Evolutionary conservation across 2,888 invertebrate genomes (phyloP).

Genomic region (Chironomus tentans): DNA sequence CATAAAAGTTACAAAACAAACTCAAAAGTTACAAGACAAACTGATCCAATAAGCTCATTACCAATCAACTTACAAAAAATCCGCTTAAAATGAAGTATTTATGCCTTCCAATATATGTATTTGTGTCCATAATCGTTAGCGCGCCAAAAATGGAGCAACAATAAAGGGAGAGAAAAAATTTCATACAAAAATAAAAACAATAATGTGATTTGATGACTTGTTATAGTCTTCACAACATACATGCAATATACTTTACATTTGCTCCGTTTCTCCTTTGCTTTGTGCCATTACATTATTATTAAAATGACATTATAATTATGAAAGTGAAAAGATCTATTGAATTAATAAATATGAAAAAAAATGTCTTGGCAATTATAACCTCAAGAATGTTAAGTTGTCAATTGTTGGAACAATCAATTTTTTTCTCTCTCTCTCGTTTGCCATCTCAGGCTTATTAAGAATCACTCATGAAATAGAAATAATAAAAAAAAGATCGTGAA

Average conservation of each 20-base stretch:
- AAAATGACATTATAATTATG: neutral
- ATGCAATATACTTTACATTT: no score
- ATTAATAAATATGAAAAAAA: neutral
- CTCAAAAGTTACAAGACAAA: neutral
- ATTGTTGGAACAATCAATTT: neutral
- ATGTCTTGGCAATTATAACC: neutral
- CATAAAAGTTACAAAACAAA: neutral
- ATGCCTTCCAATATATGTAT: no score
- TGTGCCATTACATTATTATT: no score
- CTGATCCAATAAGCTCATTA: no score
- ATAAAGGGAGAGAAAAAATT: neutral
- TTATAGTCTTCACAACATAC: no score
- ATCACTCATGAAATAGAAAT: neutral
- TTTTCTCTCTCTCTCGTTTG: neutral
- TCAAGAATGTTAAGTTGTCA: neutral
- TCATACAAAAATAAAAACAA: no score
- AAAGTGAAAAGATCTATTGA: neutral
- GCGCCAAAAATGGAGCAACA: slow-evolving; percentile 1
- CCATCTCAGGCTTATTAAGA: neutral
- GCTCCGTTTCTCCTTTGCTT: no score
- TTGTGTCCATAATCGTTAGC: neutral
- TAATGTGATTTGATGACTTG: neutral
- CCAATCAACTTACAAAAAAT: no score
- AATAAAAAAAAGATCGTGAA: neutral
- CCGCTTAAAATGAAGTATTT: no score